Evolutionary conservation across 1,140 invertebrate genomes (phyloP), one percentile per base, ranked within the genome.

Genomic region (Lepidotrigona ventralis): DNA sequence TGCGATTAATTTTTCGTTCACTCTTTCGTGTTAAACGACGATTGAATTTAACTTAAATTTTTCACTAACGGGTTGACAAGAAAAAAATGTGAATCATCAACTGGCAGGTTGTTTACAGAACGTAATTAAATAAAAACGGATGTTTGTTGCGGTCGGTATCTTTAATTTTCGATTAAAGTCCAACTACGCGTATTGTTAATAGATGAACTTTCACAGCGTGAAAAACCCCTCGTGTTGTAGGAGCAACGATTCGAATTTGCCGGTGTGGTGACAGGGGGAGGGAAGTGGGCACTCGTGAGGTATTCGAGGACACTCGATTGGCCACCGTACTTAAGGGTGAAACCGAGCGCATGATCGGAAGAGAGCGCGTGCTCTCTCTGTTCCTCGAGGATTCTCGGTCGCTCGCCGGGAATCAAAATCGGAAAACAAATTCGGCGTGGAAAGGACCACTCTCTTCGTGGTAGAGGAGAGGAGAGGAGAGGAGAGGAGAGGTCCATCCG

Each of bases 281-380:
- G 64, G 71, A 81, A 85, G 81, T 79, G 84, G 83, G 86, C 51
- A 88, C 88, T 87, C 82, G 84, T 82, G 84, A 68, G 81, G 58
- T 83, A 86, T 64, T 88, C 68, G 76, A 89, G 88, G 78, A 73
- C 73, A 86, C 83, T 88, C 84, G 84, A 85, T 81, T 72, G 69
- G 88, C 78, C 73, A 88, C 83, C 86, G 75, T 70, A 88, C 88
- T 89, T 83, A 75, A 89, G 79, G 82, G 88, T 88, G 88, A 81
- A 89, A 89, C 88, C 81, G 87, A 86, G 84, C 85, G 87, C 85
- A 73, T 89, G 85, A 87, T 88, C 79, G n/a, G 76, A 85, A 72
- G n/a, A n/a, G n/a, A n/a, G 68, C 21, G 76, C 66, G 81, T 11
- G 56, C 70, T 9, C 60, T 60, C 58, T 72, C 17, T n/a, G n/a